Evolutionary conservation across 2,113 vertebrate species (phyloP), one percentile per base, ranked within the genome.

Genomic region (Cephalopterus ornatus): DNA sequence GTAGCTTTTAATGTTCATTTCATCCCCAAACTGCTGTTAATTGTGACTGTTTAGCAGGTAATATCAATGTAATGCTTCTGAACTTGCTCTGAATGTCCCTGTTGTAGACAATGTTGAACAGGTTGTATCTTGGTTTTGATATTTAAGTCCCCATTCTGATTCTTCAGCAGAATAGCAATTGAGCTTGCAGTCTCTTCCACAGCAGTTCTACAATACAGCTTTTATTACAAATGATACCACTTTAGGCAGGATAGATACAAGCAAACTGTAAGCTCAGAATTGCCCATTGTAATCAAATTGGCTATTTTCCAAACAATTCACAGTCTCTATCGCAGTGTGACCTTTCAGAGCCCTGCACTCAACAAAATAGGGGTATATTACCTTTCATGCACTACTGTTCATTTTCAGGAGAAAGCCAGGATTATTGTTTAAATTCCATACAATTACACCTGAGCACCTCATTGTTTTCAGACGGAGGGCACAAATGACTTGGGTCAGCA

Each of bases 251-350:
- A 95, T 85, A 90, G 95, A 95, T 79, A 84, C 47, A 92, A 84
- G 88, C 75, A 95, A 93, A 93, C 75, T 49, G n/a, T 92, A 91
- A 77, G 49, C 85, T 94, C 92, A 89, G 85, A 96, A 97, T 92
- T 92, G 81, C 85, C 88, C 84, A 85, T 89, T 92, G 92, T 96
- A 97, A 95, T 96, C 88, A 97, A 95, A 97, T 96, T 93, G 95
- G 86, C 91, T 96, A 95, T 96, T 95, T 96, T 96, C 90, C 90
- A 96, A 95, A 93, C 93, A 96, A 94, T 95, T 85, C 93, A 72
- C 70, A 93, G n/a, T 71, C 59, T 96, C 68, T 93, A 63, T 95
- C 73, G 46, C 73, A 92, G 80, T 55, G 85, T 93, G 93, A 95
- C 96, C 95, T 96, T 96, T 96, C 76, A 84, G 88, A 96, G 77